These are phyloP conservation scores for Glaucidium brasilianum DNA, from an alignment of 2,113 vertebrate species.

Conservation along the genomic window DNA sequence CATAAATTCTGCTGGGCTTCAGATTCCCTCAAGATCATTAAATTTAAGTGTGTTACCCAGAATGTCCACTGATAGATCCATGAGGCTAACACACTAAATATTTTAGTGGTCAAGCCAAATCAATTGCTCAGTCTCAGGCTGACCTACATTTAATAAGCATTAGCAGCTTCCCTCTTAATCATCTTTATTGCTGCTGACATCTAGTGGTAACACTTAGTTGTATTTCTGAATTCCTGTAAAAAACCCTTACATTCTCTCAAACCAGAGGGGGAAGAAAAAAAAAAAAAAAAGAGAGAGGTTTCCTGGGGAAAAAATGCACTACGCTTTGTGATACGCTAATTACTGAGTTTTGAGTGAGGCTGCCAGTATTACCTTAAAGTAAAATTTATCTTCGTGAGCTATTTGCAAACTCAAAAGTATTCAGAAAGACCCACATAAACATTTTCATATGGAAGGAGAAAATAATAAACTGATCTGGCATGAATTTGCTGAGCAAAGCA, in stretches of 20 bases:
- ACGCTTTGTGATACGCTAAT: not conserved
- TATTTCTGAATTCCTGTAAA: not conserved
- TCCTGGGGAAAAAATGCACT: not conserved
- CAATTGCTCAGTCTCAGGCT: not conserved
- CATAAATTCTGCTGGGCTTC: not conserved
- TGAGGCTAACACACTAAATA: not conserved
- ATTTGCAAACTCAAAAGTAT: not conserved
- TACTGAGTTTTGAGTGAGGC: not conserved
- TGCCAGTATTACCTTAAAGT: not conserved
- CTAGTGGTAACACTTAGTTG: not conserved
- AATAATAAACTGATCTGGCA: not conserved
- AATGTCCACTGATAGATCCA: not conserved
- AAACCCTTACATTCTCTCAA: not conserved
- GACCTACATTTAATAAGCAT: not conserved
- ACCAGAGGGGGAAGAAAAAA: not conserved
- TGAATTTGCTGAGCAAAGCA: slow-evolving; percentile 39
- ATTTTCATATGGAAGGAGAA: slow-evolving; percentile 11
- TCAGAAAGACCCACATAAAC: not conserved
- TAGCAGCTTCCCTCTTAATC: not conserved
- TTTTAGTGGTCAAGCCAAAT: not conserved
- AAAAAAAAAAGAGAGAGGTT: not conserved
- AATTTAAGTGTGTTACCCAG: not conserved
- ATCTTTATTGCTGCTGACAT: not conserved
- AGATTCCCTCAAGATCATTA: not conserved
- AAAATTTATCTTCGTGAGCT: not conserved